Conservation (phyloP, 1,140 invertebrate species). For the Aphelinus atriplicis region DNA sequence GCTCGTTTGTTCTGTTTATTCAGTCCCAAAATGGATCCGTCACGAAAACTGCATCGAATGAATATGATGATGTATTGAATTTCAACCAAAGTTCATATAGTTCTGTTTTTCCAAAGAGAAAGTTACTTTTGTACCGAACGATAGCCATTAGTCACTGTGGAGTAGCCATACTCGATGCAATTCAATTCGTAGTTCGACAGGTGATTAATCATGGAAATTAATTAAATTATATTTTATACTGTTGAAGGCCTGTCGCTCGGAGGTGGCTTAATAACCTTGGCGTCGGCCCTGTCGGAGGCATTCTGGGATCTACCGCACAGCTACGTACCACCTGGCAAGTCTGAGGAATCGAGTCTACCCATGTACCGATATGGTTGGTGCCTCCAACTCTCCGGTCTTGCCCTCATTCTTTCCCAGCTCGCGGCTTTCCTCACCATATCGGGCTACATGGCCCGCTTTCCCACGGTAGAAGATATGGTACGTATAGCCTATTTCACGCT, state of each 20-base stretch:
- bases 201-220: too few species aligned
- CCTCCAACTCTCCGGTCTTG: conserved; percentile 74
- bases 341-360: conserved; percentile 61
- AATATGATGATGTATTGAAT: too few species aligned
- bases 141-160: too few species aligned
- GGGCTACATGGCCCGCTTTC: conserved; percentile 72
- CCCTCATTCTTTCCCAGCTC: conserved; percentile 74
- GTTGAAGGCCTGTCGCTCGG: conserved; percentile 65
- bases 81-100: too few species aligned
- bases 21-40: too few species aligned
- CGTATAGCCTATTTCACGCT: conserved; percentile 31
- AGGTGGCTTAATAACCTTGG: conserved; percentile 72
- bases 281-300: conserved; percentile 72
- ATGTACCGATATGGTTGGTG: conserved; percentile 78
- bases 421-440: conserved; percentile 73
- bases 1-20: too few species aligned
- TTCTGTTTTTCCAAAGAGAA: too few species aligned
- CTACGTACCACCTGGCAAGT: conserved; percentile 56
- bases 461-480: conserved; percentile 75
- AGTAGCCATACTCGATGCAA: too few species aligned
- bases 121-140: too few species aligned
- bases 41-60: too few species aligned
- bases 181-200: too few species aligned
- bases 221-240: too few species aligned
- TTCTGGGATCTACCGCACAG: conserved; percentile 65